Percentiles rank a stretch among this genome's conserved stretches.
These are phyloP conservation scores for Botia almorhae DNA, from an alignment of 2,797 vertebrate species.

Conservation along the genomic window DNA sequence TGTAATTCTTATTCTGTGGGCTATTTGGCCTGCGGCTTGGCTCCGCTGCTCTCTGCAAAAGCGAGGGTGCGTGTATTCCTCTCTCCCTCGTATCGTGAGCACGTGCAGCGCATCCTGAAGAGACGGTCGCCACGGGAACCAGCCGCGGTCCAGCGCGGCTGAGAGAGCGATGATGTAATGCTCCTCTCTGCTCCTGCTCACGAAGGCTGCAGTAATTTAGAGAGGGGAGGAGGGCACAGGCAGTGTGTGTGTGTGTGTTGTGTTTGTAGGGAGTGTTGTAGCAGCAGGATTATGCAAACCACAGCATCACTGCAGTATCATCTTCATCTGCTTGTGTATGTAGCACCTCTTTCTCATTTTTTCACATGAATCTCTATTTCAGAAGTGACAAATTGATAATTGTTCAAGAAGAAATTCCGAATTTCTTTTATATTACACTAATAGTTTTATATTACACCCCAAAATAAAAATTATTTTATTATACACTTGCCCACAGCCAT, in stretches of 20 bases:
- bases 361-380: neutral
- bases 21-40: slow-evolving; percentile 54
- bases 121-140: slow-evolving; percentile 71
- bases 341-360: neutral
- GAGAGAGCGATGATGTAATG: slow-evolving; percentile 69
- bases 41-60: slow-evolving; percentile 34
- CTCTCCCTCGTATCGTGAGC: slow-evolving; percentile 25
- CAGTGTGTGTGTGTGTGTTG: slow-evolving; percentile 33
- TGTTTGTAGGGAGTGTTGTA: slow-evolving; percentile 35
- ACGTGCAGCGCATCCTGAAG: slow-evolving; percentile 38
- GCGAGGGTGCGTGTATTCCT: slow-evolving; percentile 20
- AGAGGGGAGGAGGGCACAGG: slow-evolving; percentile 49
- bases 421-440: too few species aligned
- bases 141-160: slow-evolving; percentile 60
- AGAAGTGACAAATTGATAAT: neutral
- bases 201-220: slow-evolving; percentile 59
- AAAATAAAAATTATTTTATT: too few species aligned
- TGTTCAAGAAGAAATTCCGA: too few species aligned
- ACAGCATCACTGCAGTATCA: slow-evolving; percentile 52
- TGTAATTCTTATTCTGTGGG: slow-evolving; percentile 64
- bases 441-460: too few species aligned
- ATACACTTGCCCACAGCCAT: too few species aligned
- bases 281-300: slow-evolving; percentile 51
- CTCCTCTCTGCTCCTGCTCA: slow-evolving; percentile 58
- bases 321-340: slow-evolving; percentile 31